phyloP scores from a whole-genome alignment of 2,113 vertebrate genomes.

The Recurvirostra avosetta region DNA sequence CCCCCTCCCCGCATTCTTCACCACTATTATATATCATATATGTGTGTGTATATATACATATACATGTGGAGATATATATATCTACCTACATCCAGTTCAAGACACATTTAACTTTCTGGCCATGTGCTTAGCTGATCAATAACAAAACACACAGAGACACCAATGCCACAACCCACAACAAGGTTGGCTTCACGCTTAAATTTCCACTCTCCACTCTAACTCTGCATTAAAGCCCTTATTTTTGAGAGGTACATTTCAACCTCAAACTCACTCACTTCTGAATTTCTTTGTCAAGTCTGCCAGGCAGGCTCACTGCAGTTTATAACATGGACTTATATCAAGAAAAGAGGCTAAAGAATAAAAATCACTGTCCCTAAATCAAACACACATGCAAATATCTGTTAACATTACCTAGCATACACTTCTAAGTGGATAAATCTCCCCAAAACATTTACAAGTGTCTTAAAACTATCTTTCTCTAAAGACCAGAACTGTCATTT shows the following conservation, averaged over 20 bases:
- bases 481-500: not conserved
- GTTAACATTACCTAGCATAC: not conserved
- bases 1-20: not conserved
- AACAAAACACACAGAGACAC: not conserved
- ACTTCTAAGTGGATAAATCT: not conserved
- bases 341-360: not conserved
- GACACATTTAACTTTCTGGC: not conserved
- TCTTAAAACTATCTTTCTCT: not conserved
- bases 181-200: not conserved
- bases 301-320: not conserved
- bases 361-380: not conserved
- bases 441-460: not conserved
- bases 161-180: not conserved
- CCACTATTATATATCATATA: not conserved
- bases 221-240: not conserved
- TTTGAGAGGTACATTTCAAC: not conserved
- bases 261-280: not conserved
- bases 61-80: no score
- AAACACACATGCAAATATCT: not conserved
- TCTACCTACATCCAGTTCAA: not conserved
- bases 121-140: not conserved
- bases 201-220: not conserved
- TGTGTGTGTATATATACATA: rapidly evolving
- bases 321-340: not conserved
- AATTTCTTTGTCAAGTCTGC: not conserved